Evolutionary conservation across 2,888 invertebrate genomes (phyloP), one percentile per base, ranked within the genome.

Genomic region (Torymus tubicola): DNA sequence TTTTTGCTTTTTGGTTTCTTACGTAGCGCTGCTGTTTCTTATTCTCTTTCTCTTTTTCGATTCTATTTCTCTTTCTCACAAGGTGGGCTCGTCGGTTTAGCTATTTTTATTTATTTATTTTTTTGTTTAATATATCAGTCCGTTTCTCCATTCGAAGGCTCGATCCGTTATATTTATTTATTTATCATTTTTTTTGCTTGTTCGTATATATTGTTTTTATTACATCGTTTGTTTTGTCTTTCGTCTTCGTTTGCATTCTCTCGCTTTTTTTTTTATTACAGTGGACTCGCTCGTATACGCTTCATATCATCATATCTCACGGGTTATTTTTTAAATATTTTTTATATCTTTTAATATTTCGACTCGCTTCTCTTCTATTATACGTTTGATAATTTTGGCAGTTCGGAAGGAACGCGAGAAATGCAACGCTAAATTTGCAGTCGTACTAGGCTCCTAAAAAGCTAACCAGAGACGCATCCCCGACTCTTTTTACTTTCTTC

Each of bases 321-420:
- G 21, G 31, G 31, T 31, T 31, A 31, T 31, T 31, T 31, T 31
- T 31, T 31, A 31, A 31, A 31, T 31, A 31, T 31, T 31, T 31
- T 31, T 31, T 31, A 31, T 31, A 31, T 31, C 31, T 31, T 60
- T 24, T 57, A 61, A 70, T 53, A 63, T 13, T 70, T 74, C 65
- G 65, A 80, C 65, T 79, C 73, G 55, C 57, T 69, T 63, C 61
- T 63, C 61, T 73, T 77, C 69, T 82, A 69, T 61, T 77, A 73
- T 74, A 75, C 42, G 71, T 80, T 80, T 75, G 68, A 82, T 80
- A 80, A 82, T 82, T 82, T 80, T 82, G 82, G 82, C 82, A 82
- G 82, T 82, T 82, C 82, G 72, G 78, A 82, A 78, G 82, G 82
- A 80, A 80, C 80, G 78, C 80, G 68, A 80, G 72, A 82, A 82